Conservation (phyloP, 2,797 vertebrate genomes). For the Chanos chanos region DNA sequence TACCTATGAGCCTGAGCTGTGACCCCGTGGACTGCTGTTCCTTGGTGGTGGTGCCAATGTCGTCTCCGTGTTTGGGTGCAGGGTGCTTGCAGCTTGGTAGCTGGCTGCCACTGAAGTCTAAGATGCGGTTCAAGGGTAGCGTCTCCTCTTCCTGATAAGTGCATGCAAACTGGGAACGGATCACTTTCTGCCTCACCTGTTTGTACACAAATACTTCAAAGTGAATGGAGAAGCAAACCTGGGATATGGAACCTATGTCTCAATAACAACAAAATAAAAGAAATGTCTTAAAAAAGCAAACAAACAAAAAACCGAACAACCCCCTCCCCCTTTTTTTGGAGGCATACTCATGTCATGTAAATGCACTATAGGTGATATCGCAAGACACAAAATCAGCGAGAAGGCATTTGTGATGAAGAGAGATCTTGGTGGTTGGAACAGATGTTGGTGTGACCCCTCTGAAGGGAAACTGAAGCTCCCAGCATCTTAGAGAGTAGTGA, state of each 20-base stretch:
- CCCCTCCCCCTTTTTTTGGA: too few relatives aligned
- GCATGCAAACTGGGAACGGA: conserved; percentile 93
- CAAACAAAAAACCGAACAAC: too few relatives aligned
- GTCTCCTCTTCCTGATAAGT: conserved; percentile 82
- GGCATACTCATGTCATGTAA: too few relatives aligned
- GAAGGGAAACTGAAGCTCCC: conserved; percentile 14
- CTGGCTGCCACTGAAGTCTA: conserved; percentile 66
- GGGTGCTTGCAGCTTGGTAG: conserved; percentile 61
- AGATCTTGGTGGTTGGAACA: neutral
- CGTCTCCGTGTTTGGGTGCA: conserved; percentile 53
- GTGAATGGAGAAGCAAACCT: too few relatives aligned
- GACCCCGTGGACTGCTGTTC: conserved; percentile 6
- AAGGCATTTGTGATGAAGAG: too few relatives aligned
- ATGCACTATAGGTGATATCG: too few relatives aligned
- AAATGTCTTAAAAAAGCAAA: too few relatives aligned
- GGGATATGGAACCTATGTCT: too few relatives aligned
- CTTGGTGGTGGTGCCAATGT: neutral
- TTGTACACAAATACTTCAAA: too few relatives aligned
- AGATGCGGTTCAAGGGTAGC: conserved; percentile 60
- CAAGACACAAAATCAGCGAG: too few relatives aligned
- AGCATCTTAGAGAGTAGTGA: conserved; percentile 39
- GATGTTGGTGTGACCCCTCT: conserved; percentile 4
- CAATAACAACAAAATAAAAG: too few relatives aligned
- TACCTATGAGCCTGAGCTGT: conserved; percentile 47
- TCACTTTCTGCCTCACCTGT: conserved; percentile 70